Evolutionary conservation across 2,113 vertebrate species (phyloP), one percentile per base, ranked within the genome.

Genomic region (Carlito syrichta): DNA sequence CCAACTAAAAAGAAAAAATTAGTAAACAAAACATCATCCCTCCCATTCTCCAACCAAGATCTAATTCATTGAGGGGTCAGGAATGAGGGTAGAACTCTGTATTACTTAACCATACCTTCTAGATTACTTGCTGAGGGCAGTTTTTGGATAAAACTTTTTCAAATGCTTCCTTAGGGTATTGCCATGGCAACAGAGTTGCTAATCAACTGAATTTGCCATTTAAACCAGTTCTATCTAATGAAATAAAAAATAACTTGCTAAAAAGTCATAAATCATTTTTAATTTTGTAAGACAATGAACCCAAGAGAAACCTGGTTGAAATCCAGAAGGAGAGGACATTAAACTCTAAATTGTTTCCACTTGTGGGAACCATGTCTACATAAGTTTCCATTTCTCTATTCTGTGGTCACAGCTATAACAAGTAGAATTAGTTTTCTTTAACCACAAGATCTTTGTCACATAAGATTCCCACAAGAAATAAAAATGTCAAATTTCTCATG

Each of bases 361-460:
- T n/a, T n/a, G n/a, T n/a, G n/a, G n/a, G n/a, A n/a, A n/a, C n/a
- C n/a, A n/a, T n/a, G n/a, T n/a, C n/a, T n/a, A n/a, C n/a, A n/a
- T n/a, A n/a, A n/a, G n/a, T n/a, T n/a, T n/a, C n/a, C 12, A 52
- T n/a, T 85, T 62, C 50, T 89, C 62, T 82, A 88, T 73, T 63
- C 84, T 86, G 66, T 77, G 60, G 35, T 66, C 69, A 95, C 60
- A 40, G 16, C 77, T 62, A 58, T 20, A 81, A 88, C 13, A 86
- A 83, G 96, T n/a, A 78, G 20, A 78, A 93, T 86, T 74, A 62
- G 4, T 86, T 96, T 92, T 82, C 54, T 83, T n/a, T n/a, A n/a
- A n/a, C 50, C 35, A 32, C 10, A 73, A 83, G 32, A 83, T 38
- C 14, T 35, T 97, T 79, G 77, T 27, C 12, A 50, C 52, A 43